Conservation (phyloP, 2,113 vertebrate species). For the Neolamprologus sp. region DNA sequence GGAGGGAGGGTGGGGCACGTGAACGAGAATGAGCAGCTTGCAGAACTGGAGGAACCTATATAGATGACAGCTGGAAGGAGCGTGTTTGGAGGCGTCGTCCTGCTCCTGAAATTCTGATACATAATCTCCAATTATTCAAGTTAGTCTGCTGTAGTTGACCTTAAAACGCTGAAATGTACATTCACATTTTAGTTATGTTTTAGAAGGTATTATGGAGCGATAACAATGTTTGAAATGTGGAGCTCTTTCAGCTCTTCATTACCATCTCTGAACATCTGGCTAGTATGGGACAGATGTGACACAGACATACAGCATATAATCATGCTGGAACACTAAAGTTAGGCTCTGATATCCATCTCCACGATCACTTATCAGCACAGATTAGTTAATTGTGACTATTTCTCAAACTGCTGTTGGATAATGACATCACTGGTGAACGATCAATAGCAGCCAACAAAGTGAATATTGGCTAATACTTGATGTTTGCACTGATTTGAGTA, state of each 20-base stretch:
- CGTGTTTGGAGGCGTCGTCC: accelerated
- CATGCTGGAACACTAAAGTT: background rate
- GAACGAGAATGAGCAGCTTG: background rate
- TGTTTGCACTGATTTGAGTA: background rate
- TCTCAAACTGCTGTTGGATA: background rate
- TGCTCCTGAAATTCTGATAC: background rate
- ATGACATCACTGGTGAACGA: background rate
- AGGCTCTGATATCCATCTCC: background rate
- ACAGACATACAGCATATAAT: background rate
- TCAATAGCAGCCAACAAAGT: background rate
- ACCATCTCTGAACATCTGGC: background rate
- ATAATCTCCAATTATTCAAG: background rate
- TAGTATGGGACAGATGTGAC: background rate
- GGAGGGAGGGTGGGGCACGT: accelerated
- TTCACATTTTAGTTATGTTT: background rate
- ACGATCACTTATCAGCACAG: background rate
- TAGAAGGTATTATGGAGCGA: accelerated
- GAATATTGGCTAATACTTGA: background rate
- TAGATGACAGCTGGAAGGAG: background rate
- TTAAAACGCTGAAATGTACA: background rate
- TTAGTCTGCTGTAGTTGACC: background rate
- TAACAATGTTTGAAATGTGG: background rate
- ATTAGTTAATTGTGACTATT: background rate
- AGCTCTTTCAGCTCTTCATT: background rate
- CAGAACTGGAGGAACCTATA: accelerated